phyloP scores from a whole-genome alignment of 2,113 vertebrate genomes.

The Halcyon malimbica region DNA sequence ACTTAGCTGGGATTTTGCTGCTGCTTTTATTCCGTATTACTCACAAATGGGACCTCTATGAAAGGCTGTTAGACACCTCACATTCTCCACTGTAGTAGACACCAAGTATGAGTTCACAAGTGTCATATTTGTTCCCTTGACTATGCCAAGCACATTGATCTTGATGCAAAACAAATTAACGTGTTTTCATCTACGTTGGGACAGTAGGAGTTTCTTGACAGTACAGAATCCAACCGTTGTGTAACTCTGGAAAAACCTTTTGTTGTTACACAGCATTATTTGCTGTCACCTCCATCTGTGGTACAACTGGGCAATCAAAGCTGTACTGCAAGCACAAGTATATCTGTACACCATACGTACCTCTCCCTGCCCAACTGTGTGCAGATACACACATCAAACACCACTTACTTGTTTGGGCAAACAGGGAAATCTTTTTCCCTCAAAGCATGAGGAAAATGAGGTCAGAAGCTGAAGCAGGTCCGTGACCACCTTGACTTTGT shows the following conservation, averaged over 20 bases:
- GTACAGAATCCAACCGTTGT: neutral
- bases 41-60: fast-evolving
- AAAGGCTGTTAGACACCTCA: neutral
- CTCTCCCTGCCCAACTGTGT: neutral
- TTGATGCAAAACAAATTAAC: neutral
- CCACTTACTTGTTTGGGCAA: neutral
- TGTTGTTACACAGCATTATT: neutral
- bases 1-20: neutral
- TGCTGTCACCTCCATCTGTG: neutral
- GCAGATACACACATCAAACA: neutral
- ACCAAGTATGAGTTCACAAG: neutral
- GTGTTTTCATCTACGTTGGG: neutral
- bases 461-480: neutral
- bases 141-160: neutral
- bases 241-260: neutral
- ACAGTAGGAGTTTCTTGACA: neutral
- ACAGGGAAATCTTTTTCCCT: fast-evolving
- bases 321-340: fast-evolving
- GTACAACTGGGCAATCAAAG: neutral
- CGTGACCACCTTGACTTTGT: fast-evolving
- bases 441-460: neutral
- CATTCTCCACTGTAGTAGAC: neutral
- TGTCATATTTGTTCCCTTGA: neutral
- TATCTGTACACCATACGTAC: neutral
- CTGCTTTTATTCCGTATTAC: neutral